Percentiles rank a stretch among this genome's conserved stretches.
Evolutionary conservation across 2,888 invertebrate species (phyloP).

Genomic region (Drosophila borealis): DNA sequence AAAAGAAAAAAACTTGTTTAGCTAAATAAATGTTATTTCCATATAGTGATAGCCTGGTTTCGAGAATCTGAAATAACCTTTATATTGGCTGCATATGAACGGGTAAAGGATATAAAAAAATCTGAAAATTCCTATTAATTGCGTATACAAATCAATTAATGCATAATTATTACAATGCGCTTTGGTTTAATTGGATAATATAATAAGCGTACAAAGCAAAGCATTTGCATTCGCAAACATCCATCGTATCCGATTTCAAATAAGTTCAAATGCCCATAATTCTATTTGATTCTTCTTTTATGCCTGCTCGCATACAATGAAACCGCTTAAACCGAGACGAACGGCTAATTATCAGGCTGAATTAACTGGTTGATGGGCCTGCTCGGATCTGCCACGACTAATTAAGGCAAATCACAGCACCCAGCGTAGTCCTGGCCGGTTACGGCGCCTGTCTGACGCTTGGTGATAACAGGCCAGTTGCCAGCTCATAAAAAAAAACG

Average conservation of each 20-base stretch:
- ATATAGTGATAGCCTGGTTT: too few relatives aligned
- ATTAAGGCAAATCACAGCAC: constrained; percentile 76
- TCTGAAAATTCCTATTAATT: too few relatives aligned
- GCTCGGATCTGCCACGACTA: constrained; percentile 55
- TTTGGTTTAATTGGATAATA: neutral
- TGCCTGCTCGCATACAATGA: constrained; percentile 9
- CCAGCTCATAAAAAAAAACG: constrained; percentile 69
- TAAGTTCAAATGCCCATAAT: constrained; percentile 48
- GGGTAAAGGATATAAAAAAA: too few relatives aligned
- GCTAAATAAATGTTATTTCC: too few relatives aligned
- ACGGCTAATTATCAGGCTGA: constrained; percentile 50
- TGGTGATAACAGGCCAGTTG: constrained; percentile 55
- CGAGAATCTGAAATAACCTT: too few relatives aligned
- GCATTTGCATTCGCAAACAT: constrained; percentile 27
- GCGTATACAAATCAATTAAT: too few relatives aligned
- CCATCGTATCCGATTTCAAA: constrained; percentile 15
- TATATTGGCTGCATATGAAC: too few relatives aligned
- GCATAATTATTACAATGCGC: neutral
- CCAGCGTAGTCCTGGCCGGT: constrained; percentile 51
- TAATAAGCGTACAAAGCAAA: neutral
- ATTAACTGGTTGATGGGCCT: constrained; percentile 41
- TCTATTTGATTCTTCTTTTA: constrained; percentile 16
- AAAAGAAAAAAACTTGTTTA: too few relatives aligned
- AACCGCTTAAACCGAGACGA: constrained; percentile 32
- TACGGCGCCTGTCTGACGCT: constrained; percentile 19